Evolutionary conservation across 2,888 invertebrate genomes (phyloP), one percentile per base, ranked within the genome.

Genomic region (Aproaerema taeniolella): DNA sequence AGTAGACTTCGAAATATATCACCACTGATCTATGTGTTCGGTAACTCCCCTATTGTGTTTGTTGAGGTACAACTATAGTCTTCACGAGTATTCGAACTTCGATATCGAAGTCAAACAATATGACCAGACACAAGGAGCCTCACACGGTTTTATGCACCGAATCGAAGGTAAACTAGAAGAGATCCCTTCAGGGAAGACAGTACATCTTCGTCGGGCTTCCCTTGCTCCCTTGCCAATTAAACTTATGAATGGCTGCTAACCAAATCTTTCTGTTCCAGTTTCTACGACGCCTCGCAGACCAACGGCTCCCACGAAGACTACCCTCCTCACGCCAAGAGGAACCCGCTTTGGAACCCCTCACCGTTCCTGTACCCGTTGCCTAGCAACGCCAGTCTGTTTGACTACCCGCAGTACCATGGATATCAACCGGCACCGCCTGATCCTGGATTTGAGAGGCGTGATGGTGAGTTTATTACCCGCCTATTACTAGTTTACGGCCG

Each of bases 381-480:
- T 1, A 76, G 80, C 45, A 87, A 86, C 55, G 81, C 88, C 2
- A 89, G 87, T 39, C 74, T 89, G 32, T 89, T 89, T 52, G 89
- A 90, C 51, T 89, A 89, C 53, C 61, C 72, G 0, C 86, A 86
- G 4, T 86, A 83, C 48, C 81, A 74, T 35, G 58, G 60, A 0
- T 80, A 78, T 53, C 82, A 81, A 13, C 58, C 57, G 0, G 51
- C 53, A 0, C 76, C 67, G 14, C 61, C 53, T 1, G 67, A 79
- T 3, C 56, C 48, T 0, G 55, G 64, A 1, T 78, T 75, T 36
- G 86, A 86, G 42, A 70, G 86, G 45, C 58, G 81, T 47, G 85
- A 85, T 43, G 81, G 86, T 83, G 43, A 65, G 74, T 31, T 2
- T 20, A 8, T 15, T 20, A n/a, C n/a, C n/a, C n/a, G n/a, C n/a